Base-by-base conservation (phyloP, 2,113 vertebrate species). In the Colinus virginianus region DNA sequence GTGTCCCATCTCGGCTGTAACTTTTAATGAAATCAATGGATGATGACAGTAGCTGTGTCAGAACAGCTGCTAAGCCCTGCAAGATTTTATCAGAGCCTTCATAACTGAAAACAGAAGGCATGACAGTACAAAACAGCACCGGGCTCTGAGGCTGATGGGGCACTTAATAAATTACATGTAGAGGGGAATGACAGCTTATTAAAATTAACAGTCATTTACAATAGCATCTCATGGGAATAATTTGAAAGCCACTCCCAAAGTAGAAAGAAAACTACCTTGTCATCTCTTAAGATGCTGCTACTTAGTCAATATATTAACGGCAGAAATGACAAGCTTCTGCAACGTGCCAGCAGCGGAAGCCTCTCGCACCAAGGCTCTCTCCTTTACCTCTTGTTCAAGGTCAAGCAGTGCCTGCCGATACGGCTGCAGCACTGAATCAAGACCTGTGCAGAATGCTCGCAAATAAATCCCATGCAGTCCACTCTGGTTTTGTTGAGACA, bases 391-490 rank as follows among this genome's bases (percentile, higher is more conserved):
- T 94, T 99, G 99, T 84, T 99, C 99, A 11, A 99, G 97, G 95
- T 99, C 99, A 86, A 99, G 98, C 21, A 99, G 96, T 9, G 98
- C 98, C 96, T 99, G 99, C 87, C 99, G 98, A 96, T 99, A 99
- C 0, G 99, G 99, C 96, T 99, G 98, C 93, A 99, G 96, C 95
- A 99, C 98, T 0, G 99, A 99, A 96, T 99, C 98, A 17, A 99
- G 97, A 2, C 99, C 99, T 0, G 99, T 99, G 97, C 99, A 99
- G 97, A 99, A 99, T 13, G 99, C 99, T 63, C 99, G 97, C 78
- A 99, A 88, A 95, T 99, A 99, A 86, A 99, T 99, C 19, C 99
- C 99, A 96, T 99, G 98, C 72, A 99, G 97, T 32, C 98, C 98
- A 13, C 98, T 92, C 96, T 98, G 99, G 87, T 95, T 98, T 63